These are phyloP conservation scores for Aphrophora alni DNA, from an alignment of 2,888 invertebrate genomes.

Conservation along the genomic window DNA sequence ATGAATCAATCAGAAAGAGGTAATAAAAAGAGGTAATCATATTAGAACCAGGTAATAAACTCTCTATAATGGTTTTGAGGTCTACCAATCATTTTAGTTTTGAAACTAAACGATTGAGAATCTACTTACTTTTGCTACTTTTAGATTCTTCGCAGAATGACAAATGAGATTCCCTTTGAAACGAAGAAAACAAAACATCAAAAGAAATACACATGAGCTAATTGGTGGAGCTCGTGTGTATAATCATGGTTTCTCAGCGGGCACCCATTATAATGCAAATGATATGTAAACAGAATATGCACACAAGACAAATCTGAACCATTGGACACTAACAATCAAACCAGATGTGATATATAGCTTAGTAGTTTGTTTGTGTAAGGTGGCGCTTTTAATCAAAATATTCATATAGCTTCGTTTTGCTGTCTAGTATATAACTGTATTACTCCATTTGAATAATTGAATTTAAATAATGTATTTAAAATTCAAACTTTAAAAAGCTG, in stretches of 20 bases:
- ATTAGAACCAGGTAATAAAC: too few species aligned
- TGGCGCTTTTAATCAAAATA: slow-evolving; percentile 9
- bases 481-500: neutral
- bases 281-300: neutral
- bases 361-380: neutral
- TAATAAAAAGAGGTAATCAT: too few species aligned
- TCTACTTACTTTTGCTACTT: too few species aligned
- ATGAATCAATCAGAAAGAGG: too few species aligned
- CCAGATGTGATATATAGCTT: neutral
- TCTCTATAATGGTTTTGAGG: too few species aligned
- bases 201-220: too few species aligned
- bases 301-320: neutral
- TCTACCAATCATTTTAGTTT: too few species aligned
- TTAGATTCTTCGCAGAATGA: too few species aligned
- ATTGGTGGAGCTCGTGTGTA: neutral
- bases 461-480: neutral
- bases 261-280: neutral
- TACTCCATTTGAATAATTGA: slow-evolving; percentile 34
- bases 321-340: neutral
- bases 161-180: too few species aligned
- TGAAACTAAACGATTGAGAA: too few species aligned
- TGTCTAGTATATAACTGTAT: slow-evolving; percentile 22
- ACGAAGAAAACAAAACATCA: too few species aligned
- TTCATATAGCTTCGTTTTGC: neutral
- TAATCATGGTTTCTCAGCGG: neutral